Percentiles rank a stretch among this genome's conserved stretches.
phyloP scores from a whole-genome alignment of 2,113 vertebrate genomes.

The Serilophus lunatus region DNA sequence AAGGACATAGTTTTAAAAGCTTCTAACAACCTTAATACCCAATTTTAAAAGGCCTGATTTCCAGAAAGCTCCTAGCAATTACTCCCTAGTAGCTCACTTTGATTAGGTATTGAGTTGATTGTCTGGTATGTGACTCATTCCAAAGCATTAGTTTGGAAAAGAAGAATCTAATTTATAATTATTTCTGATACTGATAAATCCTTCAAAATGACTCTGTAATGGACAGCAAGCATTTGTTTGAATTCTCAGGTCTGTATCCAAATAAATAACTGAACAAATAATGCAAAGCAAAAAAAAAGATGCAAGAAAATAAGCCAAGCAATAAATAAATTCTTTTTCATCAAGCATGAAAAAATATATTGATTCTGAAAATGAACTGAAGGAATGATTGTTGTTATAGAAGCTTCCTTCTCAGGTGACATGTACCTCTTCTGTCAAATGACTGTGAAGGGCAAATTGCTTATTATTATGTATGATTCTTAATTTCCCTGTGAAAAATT shows the following conservation, averaged over 20 bases:
- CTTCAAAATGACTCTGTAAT: neutral
- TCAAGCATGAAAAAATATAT: neutral
- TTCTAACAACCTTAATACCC: neutral
- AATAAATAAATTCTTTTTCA: neutral
- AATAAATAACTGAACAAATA: neutral
- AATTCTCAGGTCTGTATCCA: neutral
- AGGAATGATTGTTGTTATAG: neutral
- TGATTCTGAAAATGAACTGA: neutral
- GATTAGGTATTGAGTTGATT: neutral
- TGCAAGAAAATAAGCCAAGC: neutral
- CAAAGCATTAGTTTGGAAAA: neutral
- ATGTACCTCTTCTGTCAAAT: neutral
- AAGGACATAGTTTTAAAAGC: neutral
- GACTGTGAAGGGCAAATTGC: neutral
- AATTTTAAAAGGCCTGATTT: neutral
- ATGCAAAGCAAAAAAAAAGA: no score
- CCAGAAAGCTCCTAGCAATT: neutral
- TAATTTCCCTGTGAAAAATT: neutral
- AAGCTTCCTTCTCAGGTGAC: neutral
- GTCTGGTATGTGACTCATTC: neutral
- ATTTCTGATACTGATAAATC: neutral
- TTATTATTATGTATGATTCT: neutral
- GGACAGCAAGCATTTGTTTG: neutral
- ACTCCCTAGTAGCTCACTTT: neutral
- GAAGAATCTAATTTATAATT: neutral